phyloP scores from a whole-genome alignment of 2,113 vertebrate genomes.

The Typhlomys cinereus region DNA sequence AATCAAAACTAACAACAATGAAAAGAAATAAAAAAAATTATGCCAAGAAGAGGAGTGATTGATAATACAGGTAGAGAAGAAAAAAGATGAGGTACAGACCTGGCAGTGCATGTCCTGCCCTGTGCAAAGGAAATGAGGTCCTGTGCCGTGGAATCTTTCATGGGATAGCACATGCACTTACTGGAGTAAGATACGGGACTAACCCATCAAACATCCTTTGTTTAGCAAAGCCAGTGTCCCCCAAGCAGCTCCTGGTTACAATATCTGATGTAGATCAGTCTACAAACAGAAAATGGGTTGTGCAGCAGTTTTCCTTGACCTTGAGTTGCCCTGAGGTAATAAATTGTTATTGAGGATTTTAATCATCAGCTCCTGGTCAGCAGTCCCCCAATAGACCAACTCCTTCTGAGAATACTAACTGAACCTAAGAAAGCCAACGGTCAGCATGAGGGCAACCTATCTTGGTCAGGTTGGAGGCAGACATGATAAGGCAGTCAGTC shows the following conservation, averaged over 20 bases:
- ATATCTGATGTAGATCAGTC: background rate
- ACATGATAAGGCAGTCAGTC: no score
- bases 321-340: background rate
- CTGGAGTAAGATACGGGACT: no score
- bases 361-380: background rate
- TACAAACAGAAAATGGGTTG: background rate
- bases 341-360: background rate
- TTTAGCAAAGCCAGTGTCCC: background rate
- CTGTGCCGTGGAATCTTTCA: accelerated
- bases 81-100: background rate
- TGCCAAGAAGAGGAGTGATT: background rate
- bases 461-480: background rate
- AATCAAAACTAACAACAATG: background rate
- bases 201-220: no score
- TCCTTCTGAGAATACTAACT: background rate
- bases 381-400: background rate
- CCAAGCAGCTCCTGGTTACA: background rate
- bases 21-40: background rate
- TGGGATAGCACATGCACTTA: accelerated
- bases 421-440: background rate
- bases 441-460: accelerated
- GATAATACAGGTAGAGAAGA: background rate
- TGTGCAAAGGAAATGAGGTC: background rate
- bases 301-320: background rate
- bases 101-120: background rate